Evolutionary conservation across 2,113 vertebrate genomes (phyloP).

Genomic region (Pseudorectes ferrugineus): DNA sequence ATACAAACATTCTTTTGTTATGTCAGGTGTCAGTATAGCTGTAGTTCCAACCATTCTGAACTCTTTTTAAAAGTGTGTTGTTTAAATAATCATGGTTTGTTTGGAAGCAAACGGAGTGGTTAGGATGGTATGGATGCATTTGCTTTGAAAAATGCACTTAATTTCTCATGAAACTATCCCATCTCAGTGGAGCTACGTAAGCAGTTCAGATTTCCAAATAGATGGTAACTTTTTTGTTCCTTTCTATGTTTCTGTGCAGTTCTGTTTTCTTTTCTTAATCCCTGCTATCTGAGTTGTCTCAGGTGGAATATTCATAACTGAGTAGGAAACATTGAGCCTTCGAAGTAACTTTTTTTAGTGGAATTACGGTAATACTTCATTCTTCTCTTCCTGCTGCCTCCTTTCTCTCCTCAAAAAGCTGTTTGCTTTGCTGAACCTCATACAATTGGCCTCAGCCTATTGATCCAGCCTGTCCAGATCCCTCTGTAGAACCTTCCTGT

Average conservation of each 20-base stretch:
- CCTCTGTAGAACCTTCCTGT: background rate
- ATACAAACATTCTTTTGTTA: background rate
- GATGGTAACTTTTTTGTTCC: background rate
- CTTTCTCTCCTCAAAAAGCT: background rate
- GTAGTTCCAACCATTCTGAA: background rate
- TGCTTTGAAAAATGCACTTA: background rate
- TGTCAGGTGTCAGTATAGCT: background rate
- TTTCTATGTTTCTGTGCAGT: background rate
- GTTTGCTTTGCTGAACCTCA: background rate
- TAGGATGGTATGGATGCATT: background rate
- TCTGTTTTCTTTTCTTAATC: background rate
- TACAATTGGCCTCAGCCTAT: rapidly evolving
- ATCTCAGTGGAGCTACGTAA: background rate
- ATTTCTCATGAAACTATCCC: background rate
- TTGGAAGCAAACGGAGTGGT: background rate
- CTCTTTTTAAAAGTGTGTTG: background rate
- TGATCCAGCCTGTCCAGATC: background rate
- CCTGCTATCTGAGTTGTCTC: background rate
- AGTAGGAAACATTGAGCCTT: background rate
- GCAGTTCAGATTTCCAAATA: background rate
- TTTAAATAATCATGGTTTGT: background rate
- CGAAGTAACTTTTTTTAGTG: background rate
- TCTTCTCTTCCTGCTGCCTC: background rate
- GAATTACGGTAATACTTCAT: background rate
- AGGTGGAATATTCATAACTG: background rate